phyloP scores from a whole-genome alignment of 2,888 invertebrate species.

The Cryptocephalus primarius region DNA sequence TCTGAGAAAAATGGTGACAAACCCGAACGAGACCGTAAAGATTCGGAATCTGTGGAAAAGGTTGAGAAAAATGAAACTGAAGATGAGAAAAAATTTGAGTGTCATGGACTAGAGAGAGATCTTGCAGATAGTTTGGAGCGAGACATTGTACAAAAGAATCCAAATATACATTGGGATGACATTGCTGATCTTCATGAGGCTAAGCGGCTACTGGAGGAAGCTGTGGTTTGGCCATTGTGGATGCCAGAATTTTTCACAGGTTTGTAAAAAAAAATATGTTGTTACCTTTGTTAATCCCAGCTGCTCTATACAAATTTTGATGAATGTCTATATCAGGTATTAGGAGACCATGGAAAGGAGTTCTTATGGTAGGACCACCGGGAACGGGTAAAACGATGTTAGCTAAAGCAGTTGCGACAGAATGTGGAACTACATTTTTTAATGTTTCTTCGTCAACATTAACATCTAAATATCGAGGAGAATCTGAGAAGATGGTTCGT shows the following conservation, averaged over 20 bases:
- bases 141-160: conserved; percentile 94
- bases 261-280: background rate
- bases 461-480: conserved; percentile 98
- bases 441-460: conserved; percentile 94
- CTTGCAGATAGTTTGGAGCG: conserved; percentile 82
- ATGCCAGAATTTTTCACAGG: conserved; percentile 98
- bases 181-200: conserved; percentile 85
- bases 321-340: conserved; percentile 50
- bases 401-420: conserved; percentile 96
- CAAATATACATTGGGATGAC: conserved; percentile 91
- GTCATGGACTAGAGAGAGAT: conserved; percentile 73
- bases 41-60: conserved; percentile 57
- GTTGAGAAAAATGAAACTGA: conserved; percentile 37
- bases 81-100: conserved; percentile 78
- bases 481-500: conserved; percentile 95
- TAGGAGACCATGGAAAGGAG: conserved; percentile 92
- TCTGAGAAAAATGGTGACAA: conserved; percentile 33
- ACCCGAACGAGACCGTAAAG: conserved; percentile 42
- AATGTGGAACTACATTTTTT: conserved; percentile 96
- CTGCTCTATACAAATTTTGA: background rate
- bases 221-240: conserved; percentile 93
- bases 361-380: conserved; percentile 88
- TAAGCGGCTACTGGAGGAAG: conserved; percentile 86
- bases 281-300: background rate
- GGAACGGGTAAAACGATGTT: conserved; percentile 94